These are phyloP conservation scores for Pheosia gnoma DNA, from an alignment of 2,888 invertebrate genomes.

Conservation along the genomic window DNA sequence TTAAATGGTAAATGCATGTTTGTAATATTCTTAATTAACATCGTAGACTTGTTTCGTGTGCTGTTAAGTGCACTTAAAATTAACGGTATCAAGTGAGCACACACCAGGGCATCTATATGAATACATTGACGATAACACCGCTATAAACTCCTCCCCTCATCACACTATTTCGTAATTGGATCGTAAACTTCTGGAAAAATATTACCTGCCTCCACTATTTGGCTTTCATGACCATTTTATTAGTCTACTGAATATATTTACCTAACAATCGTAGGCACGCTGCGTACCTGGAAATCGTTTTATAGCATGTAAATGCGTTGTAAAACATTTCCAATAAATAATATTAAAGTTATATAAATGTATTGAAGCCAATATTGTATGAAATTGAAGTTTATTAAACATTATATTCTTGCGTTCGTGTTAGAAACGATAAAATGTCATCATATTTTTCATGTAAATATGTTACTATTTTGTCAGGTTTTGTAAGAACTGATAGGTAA, in stretches of 20 bases:
- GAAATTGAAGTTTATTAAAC: constrained; percentile 21
- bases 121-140: constrained; percentile 47
- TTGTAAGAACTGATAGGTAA: neutral
- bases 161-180: constrained; percentile 66
- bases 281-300: constrained; percentile 27
- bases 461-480: constrained; percentile 32
- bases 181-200: constrained; percentile 59
- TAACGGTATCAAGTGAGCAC: constrained; percentile 32
- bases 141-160: constrained; percentile 56
- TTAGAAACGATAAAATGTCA: constrained; percentile 39
- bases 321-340: constrained; percentile 22
- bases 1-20: neutral
- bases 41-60: constrained; percentile 18
- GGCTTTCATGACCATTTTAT: constrained; percentile 54
- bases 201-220: constrained; percentile 50
- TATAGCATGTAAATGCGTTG: constrained; percentile 33
- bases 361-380: constrained; percentile 18
- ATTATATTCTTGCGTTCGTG: constrained; percentile 33
- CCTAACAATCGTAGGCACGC: constrained; percentile 35
- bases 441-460: constrained; percentile 38
- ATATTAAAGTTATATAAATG: constrained; percentile 25
- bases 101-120: constrained; percentile 36
- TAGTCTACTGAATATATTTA: constrained; percentile 44
- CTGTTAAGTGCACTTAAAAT: constrained; percentile 36
- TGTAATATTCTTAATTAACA: neutral